phyloP scores from a whole-genome alignment of 2,797 vertebrate species.

The Sebastes goodei region DNA sequence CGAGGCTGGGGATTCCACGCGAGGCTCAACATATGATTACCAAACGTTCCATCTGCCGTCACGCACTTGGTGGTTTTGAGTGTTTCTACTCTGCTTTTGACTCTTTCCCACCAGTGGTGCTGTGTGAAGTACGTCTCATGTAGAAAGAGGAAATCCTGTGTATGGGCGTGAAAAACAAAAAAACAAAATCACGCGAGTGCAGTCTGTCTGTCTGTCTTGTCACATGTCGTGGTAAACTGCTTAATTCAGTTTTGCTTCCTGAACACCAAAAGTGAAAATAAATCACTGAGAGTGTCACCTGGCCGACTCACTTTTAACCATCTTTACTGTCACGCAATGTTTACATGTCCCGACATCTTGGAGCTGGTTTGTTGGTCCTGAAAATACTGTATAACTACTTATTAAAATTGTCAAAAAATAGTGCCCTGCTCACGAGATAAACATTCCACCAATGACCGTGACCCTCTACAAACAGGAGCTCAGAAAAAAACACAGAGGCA shows the following conservation, averaged over 20 bases:
- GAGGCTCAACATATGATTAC: constrained; percentile 46
- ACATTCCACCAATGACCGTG: constrained; percentile 26
- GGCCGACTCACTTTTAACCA: neutral
- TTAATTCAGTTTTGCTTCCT: constrained; percentile 47
- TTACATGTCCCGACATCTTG: neutral
- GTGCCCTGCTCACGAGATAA: constrained; percentile 18
- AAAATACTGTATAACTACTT: neutral
- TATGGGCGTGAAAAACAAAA: constrained; percentile 25
- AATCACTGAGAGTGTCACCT: neutral
- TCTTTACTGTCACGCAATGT: neutral
- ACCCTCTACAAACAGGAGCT: constrained; percentile 20
- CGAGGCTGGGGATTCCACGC: constrained; percentile 68
- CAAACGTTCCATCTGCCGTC: constrained; percentile 59
- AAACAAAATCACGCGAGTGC: neutral
- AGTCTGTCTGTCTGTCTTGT: constrained; percentile 26
- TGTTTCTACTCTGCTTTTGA: constrained; percentile 26
- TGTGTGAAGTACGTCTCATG: constrained; percentile 18
- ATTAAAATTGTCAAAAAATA: neutral
- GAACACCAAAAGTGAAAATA: constrained; percentile 35
- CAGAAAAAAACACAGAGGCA: constrained; percentile 6
- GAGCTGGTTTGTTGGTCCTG: neutral
- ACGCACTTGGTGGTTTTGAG: neutral
- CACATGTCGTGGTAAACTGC: constrained; percentile 46
- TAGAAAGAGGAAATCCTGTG: constrained; percentile 70
- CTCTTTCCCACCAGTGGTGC: constrained; percentile 18